Evolutionary conservation across 2,797 vertebrate species (phyloP).

Genomic region (Paguma larvata): DNA sequence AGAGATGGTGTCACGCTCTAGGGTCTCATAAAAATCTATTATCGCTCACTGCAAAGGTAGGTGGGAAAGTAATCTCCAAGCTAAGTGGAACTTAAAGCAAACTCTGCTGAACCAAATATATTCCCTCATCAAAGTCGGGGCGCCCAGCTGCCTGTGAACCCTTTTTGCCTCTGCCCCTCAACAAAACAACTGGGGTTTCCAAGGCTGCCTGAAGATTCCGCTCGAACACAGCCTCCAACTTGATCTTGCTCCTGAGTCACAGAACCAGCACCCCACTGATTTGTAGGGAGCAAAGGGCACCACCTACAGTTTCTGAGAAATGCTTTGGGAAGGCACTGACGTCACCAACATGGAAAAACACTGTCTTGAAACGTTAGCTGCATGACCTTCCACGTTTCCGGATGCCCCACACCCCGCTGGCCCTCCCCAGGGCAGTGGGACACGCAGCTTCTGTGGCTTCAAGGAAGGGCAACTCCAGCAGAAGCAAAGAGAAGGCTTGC

Average conservation of each 20-base stretch:
- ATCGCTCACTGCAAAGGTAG: background rate
- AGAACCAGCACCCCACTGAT: background rate
- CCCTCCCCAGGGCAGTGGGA: background rate
- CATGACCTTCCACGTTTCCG: background rate
- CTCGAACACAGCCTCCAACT: background rate
- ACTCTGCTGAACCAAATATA: background rate
- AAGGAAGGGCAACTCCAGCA: background rate
- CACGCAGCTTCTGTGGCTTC: background rate
- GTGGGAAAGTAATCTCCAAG: background rate
- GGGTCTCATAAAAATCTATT: background rate
- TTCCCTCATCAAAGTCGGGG: background rate
- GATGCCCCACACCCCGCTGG: background rate
- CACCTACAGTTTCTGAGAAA: background rate
- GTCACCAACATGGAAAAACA: background rate
- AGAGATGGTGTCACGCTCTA: background rate
- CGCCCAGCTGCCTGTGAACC: background rate
- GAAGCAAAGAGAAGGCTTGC: background rate
- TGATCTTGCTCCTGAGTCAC: background rate
- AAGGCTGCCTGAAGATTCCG: background rate
- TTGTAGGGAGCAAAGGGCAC: background rate
- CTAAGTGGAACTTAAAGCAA: background rate
- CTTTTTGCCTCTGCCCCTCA: background rate
- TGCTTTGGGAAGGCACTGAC: fast-evolving
- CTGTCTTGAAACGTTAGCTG: background rate
- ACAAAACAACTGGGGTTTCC: background rate